phyloP scores from a whole-genome alignment of 2,888 invertebrate genomes.

The Lamellibrachia satsuma region DNA sequence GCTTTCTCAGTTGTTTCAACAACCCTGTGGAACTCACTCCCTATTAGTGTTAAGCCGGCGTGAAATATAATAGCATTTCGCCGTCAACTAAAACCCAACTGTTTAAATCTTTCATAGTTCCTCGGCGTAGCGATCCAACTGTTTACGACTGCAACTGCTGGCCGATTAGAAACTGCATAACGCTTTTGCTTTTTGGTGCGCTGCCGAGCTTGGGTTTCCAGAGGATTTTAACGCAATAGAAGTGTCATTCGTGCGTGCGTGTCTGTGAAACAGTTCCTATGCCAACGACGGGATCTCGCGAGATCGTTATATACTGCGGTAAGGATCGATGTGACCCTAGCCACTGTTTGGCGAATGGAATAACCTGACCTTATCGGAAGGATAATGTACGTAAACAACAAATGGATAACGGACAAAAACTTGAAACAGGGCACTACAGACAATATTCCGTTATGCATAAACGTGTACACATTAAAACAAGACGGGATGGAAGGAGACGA shows the following conservation, averaged over 20 bases:
- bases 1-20: too few species aligned
- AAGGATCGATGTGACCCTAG: neutral
- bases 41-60: too few species aligned
- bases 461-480: too few species aligned
- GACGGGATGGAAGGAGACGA: neutral
- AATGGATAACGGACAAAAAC: neutral
- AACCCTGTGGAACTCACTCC: too few species aligned
- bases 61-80: too few species aligned
- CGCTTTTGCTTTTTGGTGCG: too few species aligned
- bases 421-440: neutral
- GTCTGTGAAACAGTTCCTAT: neutral
- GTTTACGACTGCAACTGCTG: too few species aligned
- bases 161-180: slow-evolving; percentile 13
- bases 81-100: too few species aligned
- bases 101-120: too few species aligned
- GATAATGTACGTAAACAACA: neutral
- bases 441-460: neutral
- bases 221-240: too few species aligned
- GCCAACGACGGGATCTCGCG: neutral
- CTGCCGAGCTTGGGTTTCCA: neutral
- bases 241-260: neutral
- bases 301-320: neutral
- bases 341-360: neutral
- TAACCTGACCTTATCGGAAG: neutral
- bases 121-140: too few species aligned